Percentiles rank a stretch among this genome's conserved stretches.
Conservation (phyloP, 2,888 invertebrate genomes). For the Caenorhabditis afra region DNA sequence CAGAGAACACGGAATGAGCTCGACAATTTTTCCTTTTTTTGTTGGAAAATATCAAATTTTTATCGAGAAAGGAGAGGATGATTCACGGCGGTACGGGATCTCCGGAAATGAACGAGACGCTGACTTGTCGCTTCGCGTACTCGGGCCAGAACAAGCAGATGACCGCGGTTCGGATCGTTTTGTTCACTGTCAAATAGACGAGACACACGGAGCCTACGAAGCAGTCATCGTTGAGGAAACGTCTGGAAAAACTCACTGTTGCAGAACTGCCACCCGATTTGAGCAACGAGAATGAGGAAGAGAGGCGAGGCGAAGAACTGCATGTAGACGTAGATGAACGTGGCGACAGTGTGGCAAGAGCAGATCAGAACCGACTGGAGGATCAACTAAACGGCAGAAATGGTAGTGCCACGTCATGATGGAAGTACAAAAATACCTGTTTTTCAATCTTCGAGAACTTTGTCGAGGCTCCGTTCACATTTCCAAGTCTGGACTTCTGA, state of each 20-base stretch:
- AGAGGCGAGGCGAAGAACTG: slow-evolving; percentile 2
- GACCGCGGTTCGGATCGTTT: slow-evolving; percentile 9
- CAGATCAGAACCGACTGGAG: slow-evolving; percentile 6
- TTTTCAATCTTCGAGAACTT: slow-evolving; percentile 1
- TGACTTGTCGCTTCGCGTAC: background rate
- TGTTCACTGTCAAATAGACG: slow-evolving; percentile 24
- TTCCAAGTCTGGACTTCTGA: background rate
- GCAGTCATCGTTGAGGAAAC: background rate
- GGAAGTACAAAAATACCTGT: background rate
- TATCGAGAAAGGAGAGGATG: background rate
- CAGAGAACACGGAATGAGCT: too few relatives aligned
- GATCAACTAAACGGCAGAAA: background rate
- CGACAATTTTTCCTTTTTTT: too few relatives aligned
- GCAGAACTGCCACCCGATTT: slow-evolving; percentile 1
- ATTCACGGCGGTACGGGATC: background rate
- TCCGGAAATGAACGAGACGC: background rate
- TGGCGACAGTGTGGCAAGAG: background rate
- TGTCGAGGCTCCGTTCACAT: background rate
- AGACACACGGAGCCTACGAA: slow-evolving; percentile 2
- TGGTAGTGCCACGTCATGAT: background rate
- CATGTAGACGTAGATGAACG: slow-evolving; percentile 10
- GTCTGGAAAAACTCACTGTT: background rate
- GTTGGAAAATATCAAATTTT: too few relatives aligned
- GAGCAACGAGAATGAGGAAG: background rate
- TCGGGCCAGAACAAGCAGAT: background rate